A percentile compares a stretch with the other conserved stretches of the same genome.
Evolutionary conservation across 2,113 vertebrate species (phyloP).

Genomic region (Pitta sordida): DNA sequence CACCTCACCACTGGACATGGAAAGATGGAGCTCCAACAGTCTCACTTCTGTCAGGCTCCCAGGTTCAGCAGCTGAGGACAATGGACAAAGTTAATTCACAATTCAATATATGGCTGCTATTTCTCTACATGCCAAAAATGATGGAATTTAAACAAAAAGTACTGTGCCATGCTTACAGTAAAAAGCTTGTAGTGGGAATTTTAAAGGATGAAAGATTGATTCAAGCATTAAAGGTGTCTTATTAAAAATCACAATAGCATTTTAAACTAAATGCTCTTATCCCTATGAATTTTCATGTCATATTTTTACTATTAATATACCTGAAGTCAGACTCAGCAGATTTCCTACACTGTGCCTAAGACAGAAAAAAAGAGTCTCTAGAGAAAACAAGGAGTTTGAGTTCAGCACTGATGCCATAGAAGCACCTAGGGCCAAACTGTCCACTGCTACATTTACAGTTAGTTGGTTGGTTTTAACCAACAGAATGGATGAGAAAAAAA

Average conservation of each 20-base stretch:
- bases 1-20: not conserved
- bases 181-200: not conserved
- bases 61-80: not conserved
- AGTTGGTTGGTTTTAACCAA: not conserved
- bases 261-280: not conserved
- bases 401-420: not conserved
- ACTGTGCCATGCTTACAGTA: not conserved
- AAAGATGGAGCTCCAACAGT: not conserved
- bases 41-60: not conserved
- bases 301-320: not conserved
- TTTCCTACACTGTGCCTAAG: not conserved
- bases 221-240: not conserved
- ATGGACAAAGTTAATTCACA: not conserved
- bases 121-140: not conserved
- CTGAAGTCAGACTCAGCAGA: not conserved
- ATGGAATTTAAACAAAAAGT: not conserved
- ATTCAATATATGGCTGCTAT: not conserved
- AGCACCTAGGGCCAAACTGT: not conserved
- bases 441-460: not conserved
- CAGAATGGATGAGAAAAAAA: not conserved
- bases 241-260: not conserved
- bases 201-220: not conserved
- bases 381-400: not conserved
- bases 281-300: not conserved
- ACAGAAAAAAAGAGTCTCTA: not conserved